Base-by-base conservation (phyloP, 2,797 vertebrate genomes). In the Holocentrus rufus region DNA sequence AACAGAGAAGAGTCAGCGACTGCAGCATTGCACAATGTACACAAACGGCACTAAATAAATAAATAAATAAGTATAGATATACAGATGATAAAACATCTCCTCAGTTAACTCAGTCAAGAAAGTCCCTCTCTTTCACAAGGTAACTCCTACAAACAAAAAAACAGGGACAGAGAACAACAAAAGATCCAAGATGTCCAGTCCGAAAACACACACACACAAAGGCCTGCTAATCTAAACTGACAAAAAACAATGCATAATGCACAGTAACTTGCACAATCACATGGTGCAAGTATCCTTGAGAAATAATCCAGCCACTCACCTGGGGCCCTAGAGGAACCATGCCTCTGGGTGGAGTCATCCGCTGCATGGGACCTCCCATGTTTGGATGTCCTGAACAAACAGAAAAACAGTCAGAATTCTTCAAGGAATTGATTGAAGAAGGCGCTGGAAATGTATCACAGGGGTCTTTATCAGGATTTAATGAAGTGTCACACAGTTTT, bases 311-410 rank as follows among this genome's bases (percentile, higher is more conserved):
- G 39, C 57, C 65, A 66, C 78, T 44, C 94, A 99, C 98, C 96
- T 98, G 97, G 36, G 96, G 96, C 85, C 96, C 97, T 75, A 98
- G 90, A 5, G 98, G 95, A 83, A 98, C 96, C 96, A 99, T 98
- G 88, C 97, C 98, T 91, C 98, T 94, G 20, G 97, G 97, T 74
- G 96, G 95, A 81, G 96, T 98, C 97, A 99, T 98, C 90, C 98
- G 94, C 90, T 98, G 97, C 96, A 99, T 98, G 3, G 97, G 96
- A 47, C 98, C 97, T 47, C 95, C 96, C 96, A 99, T 98, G 85
- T 95, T 97, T 86, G 96, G 96, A 94, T 98, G 97, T 74, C 96
- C 98, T 99, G 85, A 72, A 79, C n/a, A 91, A 70, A 79, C 54
- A 85, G 47, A 77, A 47, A 69, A 76, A 27, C 4, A 14, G n/a